Percentiles rank a stretch among this genome's conserved stretches.
phyloP scores from a whole-genome alignment of 2,113 vertebrate genomes.

The Caranx melampygus region DNA sequence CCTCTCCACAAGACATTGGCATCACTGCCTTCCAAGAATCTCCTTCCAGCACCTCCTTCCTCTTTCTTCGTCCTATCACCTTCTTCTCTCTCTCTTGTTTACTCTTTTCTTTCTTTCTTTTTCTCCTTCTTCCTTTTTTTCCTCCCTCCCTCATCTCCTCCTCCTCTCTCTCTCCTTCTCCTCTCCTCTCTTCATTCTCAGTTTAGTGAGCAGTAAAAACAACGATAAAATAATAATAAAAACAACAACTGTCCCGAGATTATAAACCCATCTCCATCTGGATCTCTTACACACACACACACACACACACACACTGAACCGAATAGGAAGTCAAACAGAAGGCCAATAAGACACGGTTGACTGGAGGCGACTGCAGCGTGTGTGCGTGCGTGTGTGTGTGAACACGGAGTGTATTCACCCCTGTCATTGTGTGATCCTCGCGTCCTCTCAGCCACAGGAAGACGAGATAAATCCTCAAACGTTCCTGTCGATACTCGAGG shows the following conservation, averaged over 20 bases:
- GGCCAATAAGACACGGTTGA: slow-evolving; percentile 76
- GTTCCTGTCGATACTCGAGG: slow-evolving; percentile 32
- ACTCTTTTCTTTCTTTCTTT: not conserved
- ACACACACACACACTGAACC: slow-evolving; percentile 44
- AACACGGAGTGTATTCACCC: slow-evolving; percentile 50
- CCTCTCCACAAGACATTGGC: too few relatives aligned
- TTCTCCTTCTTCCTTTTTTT: not conserved
- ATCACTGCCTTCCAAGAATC: not conserved
- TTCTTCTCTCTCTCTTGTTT: not conserved
- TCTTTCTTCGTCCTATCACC: not conserved
- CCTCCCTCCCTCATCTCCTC: not conserved
- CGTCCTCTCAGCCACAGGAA: slow-evolving; percentile 51
- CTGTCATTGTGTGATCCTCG: slow-evolving; percentile 59
- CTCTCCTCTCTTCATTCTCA: slow-evolving; percentile 47
- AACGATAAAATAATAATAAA: slow-evolving; percentile 75
- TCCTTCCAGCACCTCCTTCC: not conserved
- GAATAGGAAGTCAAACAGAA: slow-evolving; percentile 77
- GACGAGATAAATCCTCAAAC: slow-evolving; percentile 60
- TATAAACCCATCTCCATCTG: slow-evolving; percentile 79
- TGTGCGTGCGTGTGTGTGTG: slow-evolving; percentile 28
- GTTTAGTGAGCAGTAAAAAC: slow-evolving; percentile 77
- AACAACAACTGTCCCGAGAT: slow-evolving; percentile 77
- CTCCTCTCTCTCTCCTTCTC: not conserved
- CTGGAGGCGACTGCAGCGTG: slow-evolving; percentile 60
- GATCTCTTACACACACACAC: slow-evolving; percentile 52